Evolutionary conservation across 2,797 vertebrate species (phyloP), one percentile per base, ranked within the genome.

Genomic region (Argya squamiceps): DNA sequence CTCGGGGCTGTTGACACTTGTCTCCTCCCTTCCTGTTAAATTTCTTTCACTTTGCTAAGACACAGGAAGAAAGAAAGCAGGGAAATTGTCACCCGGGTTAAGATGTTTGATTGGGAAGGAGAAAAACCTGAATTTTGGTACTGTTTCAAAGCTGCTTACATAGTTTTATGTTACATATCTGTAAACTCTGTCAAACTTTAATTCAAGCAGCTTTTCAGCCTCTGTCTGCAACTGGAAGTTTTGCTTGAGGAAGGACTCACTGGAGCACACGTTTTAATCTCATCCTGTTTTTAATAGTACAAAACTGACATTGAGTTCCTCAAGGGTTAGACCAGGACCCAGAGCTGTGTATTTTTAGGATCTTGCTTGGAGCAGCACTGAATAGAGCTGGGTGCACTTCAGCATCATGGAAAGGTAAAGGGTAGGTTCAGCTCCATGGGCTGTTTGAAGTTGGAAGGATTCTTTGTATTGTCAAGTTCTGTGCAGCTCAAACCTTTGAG

Each of bases 11-110:
- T 58, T 90, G 41, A 64, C 58, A 26, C 53, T 90, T 74, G 62
- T 68, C 46, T 86, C 83, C 83, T 93, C 77, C 93, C 82, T 94
- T 94, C 88, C 80, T 95, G 65, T 75, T 50, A 43, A 34, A 56
- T 90, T 43, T 70, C 36, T 84, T 93, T 29, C 4, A 0, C 30
- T 93, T 95, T 92, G 36, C 3, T 46, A 52, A 67, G 15, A 37
- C 37, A 30, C 15, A 23, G 70, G 2, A 32, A 83, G 55, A 60
- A 70, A 70, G 44, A 46, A 69, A 46, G 34, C 32, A 41, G 19
- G 18, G 21, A 23, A 6, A 2, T 46, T 29, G 30, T 34, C 22
- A 58, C n/a, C 13, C 11, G 9, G 13, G 12, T 43, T 67, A 70
- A 56, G 23, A 64, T 19, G 55, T 92, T 74, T 88, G 19, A 64